Conservation (phyloP, 2,113 vertebrate species). For the Delphinus delphis region DNA sequence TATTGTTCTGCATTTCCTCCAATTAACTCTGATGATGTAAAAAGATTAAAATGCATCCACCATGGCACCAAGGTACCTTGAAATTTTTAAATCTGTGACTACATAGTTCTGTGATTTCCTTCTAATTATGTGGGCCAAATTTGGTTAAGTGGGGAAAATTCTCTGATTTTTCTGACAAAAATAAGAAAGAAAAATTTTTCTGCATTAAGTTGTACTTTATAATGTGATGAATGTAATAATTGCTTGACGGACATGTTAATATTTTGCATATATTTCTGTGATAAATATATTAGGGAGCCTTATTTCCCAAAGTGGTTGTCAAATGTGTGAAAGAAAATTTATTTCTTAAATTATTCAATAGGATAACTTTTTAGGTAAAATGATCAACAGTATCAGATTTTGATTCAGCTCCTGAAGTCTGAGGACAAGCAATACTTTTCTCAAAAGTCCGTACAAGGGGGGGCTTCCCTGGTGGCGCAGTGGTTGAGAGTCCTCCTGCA, state of each 20-base stretch:
- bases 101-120: neutral
- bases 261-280: neutral
- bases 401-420: neutral
- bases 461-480: too few species aligned
- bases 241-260: neutral
- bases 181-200: neutral
- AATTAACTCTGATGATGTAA: conserved; percentile 64
- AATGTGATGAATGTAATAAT: neutral
- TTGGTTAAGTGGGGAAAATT: neutral
- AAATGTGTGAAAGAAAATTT: neutral
- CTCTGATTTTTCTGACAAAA: neutral
- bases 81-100: neutral
- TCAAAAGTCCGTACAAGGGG: too few species aligned
- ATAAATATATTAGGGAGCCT: neutral
- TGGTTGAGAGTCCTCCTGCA: too few species aligned
- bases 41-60: conserved; percentile 31
- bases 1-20: conserved; percentile 69
- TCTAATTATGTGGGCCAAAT: neutral
- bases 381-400: neutral
- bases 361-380: neutral
- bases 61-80: conserved; percentile 38
- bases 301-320: conserved; percentile 10
- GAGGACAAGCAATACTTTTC: neutral
- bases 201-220: neutral
- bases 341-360: neutral